These are phyloP conservation scores for Cryptoblepharus egeriae DNA, from an alignment of 2,797 vertebrate genomes.

Conservation along the genomic window DNA sequence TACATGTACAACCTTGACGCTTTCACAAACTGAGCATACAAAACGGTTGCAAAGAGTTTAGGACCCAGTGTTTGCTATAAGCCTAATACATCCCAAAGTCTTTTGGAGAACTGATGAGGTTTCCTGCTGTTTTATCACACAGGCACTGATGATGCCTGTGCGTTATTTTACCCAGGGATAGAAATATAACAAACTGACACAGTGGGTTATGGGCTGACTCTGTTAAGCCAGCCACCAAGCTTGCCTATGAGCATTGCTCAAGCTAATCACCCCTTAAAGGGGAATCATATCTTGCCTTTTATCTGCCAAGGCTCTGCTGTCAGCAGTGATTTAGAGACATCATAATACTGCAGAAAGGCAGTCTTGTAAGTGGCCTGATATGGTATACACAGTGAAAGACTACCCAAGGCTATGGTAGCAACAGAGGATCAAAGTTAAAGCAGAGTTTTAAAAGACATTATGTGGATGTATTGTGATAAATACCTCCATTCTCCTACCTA, in stretches of 20 bases:
- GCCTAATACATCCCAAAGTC: background rate
- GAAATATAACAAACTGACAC: slow-evolving; percentile 30
- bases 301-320: slow-evolving; percentile 32
- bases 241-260: slow-evolving; percentile 8
- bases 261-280: background rate
- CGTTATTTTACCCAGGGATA: slow-evolving; percentile 31
- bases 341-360: slow-evolving; percentile 41
- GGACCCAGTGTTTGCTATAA: slow-evolving; percentile 4
- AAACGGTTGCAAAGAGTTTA: background rate
- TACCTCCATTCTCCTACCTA: background rate
- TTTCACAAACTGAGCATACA: background rate
- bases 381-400: slow-evolving; percentile 44
- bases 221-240: background rate
- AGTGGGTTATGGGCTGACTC: slow-evolving; percentile 21
- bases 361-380: slow-evolving; percentile 32
- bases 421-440: slow-evolving; percentile 38
- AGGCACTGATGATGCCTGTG: slow-evolving; percentile 1
- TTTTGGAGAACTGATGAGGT: background rate
- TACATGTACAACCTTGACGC: background rate
- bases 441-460: slow-evolving; percentile 8
- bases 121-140: slow-evolving; percentile 5
- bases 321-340: slow-evolving; percentile 53
- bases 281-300: slow-evolving; percentile 25
- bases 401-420: slow-evolving; percentile 35
- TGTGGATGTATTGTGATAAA: background rate